Evolutionary conservation across 2,113 vertebrate species (phyloP).

Genomic region (Thamnaconus septentrionalis): DNA sequence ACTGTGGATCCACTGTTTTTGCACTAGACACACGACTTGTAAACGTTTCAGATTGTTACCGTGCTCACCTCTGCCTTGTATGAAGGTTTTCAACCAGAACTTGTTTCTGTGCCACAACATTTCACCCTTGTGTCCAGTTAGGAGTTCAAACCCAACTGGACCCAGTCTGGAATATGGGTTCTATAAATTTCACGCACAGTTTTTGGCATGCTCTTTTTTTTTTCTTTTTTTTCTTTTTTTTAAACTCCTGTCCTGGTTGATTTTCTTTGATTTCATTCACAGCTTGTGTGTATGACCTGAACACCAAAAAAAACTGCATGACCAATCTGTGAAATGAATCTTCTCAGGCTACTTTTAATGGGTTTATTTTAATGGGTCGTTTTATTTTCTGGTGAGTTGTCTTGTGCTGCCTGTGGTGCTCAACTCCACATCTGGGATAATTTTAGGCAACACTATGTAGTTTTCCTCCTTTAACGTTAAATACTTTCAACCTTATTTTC

Average conservation of each 20-base stretch:
- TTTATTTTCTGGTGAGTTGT: constrained; percentile 44
- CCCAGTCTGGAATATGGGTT: constrained; percentile 32
- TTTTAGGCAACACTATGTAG: constrained; percentile 56
- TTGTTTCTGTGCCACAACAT: constrained; percentile 47
- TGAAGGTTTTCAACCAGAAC: constrained; percentile 64
- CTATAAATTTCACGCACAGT: constrained; percentile 11
- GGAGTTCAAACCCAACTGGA: constrained; percentile 35
- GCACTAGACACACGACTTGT: constrained; percentile 71
- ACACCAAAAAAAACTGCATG: constrained; percentile 60
- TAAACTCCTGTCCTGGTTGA: not conserved
- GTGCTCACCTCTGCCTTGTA: constrained; percentile 46
- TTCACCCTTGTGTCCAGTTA: constrained; percentile 35
- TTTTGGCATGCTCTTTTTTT: too few relatives aligned
- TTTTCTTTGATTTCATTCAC: constrained; percentile 37
- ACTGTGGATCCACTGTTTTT: constrained; percentile 76
- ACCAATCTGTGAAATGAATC: constrained; percentile 65
- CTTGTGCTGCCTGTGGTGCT: constrained; percentile 51
- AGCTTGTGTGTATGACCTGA: constrained; percentile 41
- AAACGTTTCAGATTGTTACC: constrained; percentile 53
- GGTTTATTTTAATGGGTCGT: constrained; percentile 36
- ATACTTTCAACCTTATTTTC: too few relatives aligned
- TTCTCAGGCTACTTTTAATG: constrained; percentile 67
- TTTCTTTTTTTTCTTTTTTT: too few relatives aligned
- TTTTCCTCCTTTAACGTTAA: too few relatives aligned
- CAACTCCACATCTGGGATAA: constrained; percentile 44